Evolutionary conservation across 2,888 invertebrate species (phyloP), one percentile per base, ranked within the genome.

Genomic region (Diarsia mendica): DNA sequence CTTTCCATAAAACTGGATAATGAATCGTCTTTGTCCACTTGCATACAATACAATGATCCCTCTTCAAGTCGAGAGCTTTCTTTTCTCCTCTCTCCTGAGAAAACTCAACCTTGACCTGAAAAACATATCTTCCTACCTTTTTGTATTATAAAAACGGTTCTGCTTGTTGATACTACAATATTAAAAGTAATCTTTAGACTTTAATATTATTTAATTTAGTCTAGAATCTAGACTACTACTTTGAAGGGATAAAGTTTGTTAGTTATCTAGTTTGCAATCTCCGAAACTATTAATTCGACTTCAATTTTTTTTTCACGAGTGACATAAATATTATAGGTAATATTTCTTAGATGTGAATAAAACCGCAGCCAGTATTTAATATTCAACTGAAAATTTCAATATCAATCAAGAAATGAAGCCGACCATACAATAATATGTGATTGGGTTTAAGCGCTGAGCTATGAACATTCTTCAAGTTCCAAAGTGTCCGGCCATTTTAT

Each of bases 391-490:
- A 66, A 79, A 66, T 28, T 61, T 67, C 33, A 73, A 78, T 83
- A 83, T 77, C 70, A 68, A 46, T 49, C 44, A 68, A 28, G 64
- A 85, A 83, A 65, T 78, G 69, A 70, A 60, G 49, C 67, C 64
- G 28, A 74, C 60, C 82, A 83, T 85, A 75, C 69, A 83, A 85
- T 88, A 83, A 85, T 88, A 85, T 81, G 79, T 87, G 82, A 87
- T 84, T 83, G 84, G 77, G 83, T 88, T 89, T 88, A 88, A 88
- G 86, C 76, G 76, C 75, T 83, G 83, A 77, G 72, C 81, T 76
- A 71, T 77, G 77, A 87, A 88, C 86, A 91, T 90, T 91, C 88
- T 86, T 88, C 87, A 80, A 88, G 82, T 84, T 78, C 80, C 80
- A 75, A 78, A 85, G 77, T 84, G 83, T 84, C 72, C 83, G 72